Base-by-base conservation (phyloP, 2,888 invertebrate species). In the Chaitophorus viminalis region DNA sequence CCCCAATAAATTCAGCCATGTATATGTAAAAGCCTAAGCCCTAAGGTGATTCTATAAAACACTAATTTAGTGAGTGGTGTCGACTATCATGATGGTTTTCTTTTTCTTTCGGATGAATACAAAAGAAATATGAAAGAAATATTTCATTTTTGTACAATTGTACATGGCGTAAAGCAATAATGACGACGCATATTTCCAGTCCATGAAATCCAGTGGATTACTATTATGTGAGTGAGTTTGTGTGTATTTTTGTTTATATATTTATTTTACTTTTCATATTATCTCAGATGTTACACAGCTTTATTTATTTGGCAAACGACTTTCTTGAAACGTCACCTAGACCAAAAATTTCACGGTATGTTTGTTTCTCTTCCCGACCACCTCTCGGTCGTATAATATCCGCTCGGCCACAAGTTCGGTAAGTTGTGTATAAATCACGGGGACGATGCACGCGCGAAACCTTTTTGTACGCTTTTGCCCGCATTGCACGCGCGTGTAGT, bases 241-340 rank as follows among this genome's bases (percentile, higher is more conserved):
- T 17, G 31, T 39, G 29, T 83, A 75, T 14, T 33, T 31, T 60
- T 60, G 4, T 74, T 29, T 39, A 75, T 83, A 83, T 65, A 65
- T 29, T 29, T 79, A 60, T 79, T 76, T 33, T 74, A 29, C 29
- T 60, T 83, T 82, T 39, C 39, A 65, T 78, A 78, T 72, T 54
- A 72, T 78, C 78, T 86, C 21, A 54, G 54, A 76, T 39, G 21
- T n/a, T 70, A 33, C 70, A 85, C 33, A n/a, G 70, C 78, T 78
- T 86, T 78, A 86, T 78, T 86, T 86, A 86, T 86, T 86, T 86
- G 85, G 70, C 77, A 86, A 85, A 85, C 77, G 85, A 85, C 52
- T 85, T 85, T 85, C 68, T 78, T 70, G 70, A 86, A 78, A 86
- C 70, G 78, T 86, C 68, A 86, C 85, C 85, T 86, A 78, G 78